phyloP scores from a whole-genome alignment of 2,888 invertebrate species.

The Yponomeuta malinellus region DNA sequence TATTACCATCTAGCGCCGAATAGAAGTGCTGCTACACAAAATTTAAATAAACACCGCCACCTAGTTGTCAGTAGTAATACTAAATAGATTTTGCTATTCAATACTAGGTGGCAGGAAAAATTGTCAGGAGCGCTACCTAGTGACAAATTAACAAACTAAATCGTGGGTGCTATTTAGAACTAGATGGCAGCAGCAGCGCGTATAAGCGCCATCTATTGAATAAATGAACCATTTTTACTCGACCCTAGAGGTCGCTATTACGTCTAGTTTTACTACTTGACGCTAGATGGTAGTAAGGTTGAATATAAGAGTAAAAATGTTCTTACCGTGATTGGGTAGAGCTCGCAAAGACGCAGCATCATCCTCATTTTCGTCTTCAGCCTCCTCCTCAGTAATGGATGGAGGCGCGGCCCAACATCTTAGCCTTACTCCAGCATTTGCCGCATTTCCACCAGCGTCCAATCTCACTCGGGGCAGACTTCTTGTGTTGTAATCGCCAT shows the following conservation, averaged over 20 bases:
- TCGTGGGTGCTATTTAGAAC: not conserved
- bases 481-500: slow-evolving; percentile 58
- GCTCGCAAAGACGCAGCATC: slow-evolving; percentile 80
- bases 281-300: slow-evolving; percentile 11
- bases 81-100: not conserved
- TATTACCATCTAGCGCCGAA: slow-evolving; percentile 35
- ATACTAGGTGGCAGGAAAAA: too few relatives aligned
- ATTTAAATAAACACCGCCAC: not conserved
- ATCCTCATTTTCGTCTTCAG: slow-evolving; percentile 77
- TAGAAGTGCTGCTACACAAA: slow-evolving; percentile 18
- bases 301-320: slow-evolving; percentile 27
- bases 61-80: not conserved
- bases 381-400: slow-evolving; percentile 80
- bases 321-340: slow-evolving; percentile 75
- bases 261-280: slow-evolving; percentile 5
- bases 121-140: not conserved
- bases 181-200: slow-evolving; percentile 5
- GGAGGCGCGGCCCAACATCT: slow-evolving; percentile 79
- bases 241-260: not conserved
- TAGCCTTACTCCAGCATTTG: slow-evolving; percentile 76
- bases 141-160: not conserved
- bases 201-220: not conserved
- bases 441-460: slow-evolving; percentile 79
- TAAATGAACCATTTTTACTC: not conserved
- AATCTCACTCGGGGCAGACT: slow-evolving; percentile 80